These are phyloP conservation scores for Anabacerthia variegaticeps DNA, from an alignment of 2,797 vertebrate genomes.

Conservation along the genomic window DNA sequence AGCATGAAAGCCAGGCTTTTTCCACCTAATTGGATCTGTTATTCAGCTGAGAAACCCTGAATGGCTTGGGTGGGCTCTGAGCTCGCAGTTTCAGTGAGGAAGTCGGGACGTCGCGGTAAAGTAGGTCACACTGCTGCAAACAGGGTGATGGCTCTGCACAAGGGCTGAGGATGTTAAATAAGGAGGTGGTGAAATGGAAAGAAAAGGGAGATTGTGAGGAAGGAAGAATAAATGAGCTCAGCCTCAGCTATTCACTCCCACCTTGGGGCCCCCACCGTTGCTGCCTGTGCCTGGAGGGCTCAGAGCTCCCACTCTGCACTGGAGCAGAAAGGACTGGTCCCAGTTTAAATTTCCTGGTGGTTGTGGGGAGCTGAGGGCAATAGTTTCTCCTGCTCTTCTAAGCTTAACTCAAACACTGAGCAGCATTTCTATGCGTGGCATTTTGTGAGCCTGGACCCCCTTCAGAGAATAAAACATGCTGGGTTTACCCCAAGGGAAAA, in stretches of 20 bases:
- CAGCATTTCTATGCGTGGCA: neutral
- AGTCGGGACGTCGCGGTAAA: neutral
- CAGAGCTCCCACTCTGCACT: neutral
- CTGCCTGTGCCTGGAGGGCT: neutral
- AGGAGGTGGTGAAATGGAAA: conserved; percentile 47
- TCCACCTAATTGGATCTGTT: conserved; percentile 54
- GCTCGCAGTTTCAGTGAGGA: neutral
- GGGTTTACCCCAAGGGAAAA: neutral
- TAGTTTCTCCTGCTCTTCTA: neutral
- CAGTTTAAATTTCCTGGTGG: neutral
- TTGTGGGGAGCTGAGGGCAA: neutral
- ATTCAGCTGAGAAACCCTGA: neutral
- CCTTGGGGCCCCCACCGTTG: neutral
- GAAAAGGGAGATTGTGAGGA: conserved; percentile 16
- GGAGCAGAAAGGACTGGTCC: neutral
- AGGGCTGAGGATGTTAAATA: neutral
- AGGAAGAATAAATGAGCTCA: neutral
- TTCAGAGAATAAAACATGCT: neutral
- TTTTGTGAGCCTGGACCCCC: neutral
- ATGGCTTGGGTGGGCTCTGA: conserved; percentile 2
- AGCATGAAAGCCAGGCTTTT: conserved; percentile 20
- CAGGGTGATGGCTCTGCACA: neutral
- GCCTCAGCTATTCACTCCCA: neutral
- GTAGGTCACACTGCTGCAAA: conserved; percentile 23
- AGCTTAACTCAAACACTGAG: neutral